Conservation (phyloP, 2,113 vertebrate species). For the Pelvicachromis taeniatus region DNA sequence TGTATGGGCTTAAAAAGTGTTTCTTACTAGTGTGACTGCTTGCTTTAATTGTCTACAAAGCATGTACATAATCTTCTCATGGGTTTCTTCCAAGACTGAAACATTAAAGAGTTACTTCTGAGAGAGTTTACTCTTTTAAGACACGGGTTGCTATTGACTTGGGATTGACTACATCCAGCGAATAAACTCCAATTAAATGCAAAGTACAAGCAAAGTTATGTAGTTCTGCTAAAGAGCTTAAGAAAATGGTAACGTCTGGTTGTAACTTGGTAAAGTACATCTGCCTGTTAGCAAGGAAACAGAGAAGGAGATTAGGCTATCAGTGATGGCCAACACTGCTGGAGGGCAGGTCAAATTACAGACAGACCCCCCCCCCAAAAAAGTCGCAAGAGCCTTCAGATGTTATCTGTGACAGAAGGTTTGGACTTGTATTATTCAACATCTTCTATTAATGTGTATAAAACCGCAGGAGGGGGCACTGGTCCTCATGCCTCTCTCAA, state of each 20-base stretch:
- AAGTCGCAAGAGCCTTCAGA: constrained; percentile 26
- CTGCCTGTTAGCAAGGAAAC: constrained; percentile 29
- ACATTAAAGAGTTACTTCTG: background rate
- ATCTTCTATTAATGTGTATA: background rate
- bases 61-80: background rate
- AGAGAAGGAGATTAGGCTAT: constrained; percentile 47
- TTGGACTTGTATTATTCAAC: background rate
- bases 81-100: background rate
- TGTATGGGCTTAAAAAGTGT: background rate
- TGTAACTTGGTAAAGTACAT: constrained; percentile 17
- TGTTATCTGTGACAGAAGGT: constrained; percentile 6
- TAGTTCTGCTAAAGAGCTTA: background rate
- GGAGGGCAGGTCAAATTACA: constrained; percentile 42
- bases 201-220: background rate
- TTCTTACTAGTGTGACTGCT: background rate
- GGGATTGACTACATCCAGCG: background rate
- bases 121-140: background rate
- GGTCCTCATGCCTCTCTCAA: background rate
- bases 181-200: background rate
- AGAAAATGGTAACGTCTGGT: background rate
- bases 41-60: background rate
- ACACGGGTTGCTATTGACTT: background rate
- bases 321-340: constrained; percentile 26
- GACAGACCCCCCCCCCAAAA: background rate
- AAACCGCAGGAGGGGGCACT: background rate